A percentile compares a stretch with the other conserved stretches of the same genome.
Conservation (phyloP, 1,140 invertebrate genomes). For the Heliconius himera region DNA sequence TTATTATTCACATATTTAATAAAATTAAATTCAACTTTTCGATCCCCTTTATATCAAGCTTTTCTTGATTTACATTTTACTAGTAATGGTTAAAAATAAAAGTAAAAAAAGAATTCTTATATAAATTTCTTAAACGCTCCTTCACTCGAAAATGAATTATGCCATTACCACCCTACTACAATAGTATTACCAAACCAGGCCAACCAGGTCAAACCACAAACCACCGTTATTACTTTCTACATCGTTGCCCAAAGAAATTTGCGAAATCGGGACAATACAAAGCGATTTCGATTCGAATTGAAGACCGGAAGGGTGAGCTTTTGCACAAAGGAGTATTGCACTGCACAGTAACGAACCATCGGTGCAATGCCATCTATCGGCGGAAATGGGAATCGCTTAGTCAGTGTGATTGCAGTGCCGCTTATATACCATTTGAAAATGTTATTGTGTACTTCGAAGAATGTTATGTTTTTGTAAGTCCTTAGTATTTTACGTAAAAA, state of each 20-base stretch:
- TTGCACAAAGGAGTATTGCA: constrained; percentile 64
- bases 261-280: constrained; percentile 53
- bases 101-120: too few relatives aligned
- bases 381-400: constrained; percentile 73
- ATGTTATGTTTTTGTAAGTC: background rate
- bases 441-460: background rate
- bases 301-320: constrained; percentile 60
- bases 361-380: constrained; percentile 64
- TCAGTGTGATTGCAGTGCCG: constrained; percentile 46
- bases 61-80: too few relatives aligned
- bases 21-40: too few relatives aligned
- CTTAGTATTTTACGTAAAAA: background rate
- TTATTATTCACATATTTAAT: too few relatives aligned
- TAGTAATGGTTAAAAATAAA: too few relatives aligned
- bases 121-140: background rate
- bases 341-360: constrained; percentile 59
- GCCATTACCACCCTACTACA: background rate
- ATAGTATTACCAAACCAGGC: constrained; percentile 9
- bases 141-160: background rate
- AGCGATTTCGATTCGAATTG: constrained; percentile 53
- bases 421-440: constrained; percentile 14
- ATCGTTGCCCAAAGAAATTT: constrained; percentile 65
- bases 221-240: constrained; percentile 62
- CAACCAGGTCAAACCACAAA: constrained; percentile 43
- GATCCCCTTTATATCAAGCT: too few relatives aligned